Evolutionary conservation across 2,888 invertebrate genomes (phyloP).

Genomic region (Autographa pulchrina): DNA sequence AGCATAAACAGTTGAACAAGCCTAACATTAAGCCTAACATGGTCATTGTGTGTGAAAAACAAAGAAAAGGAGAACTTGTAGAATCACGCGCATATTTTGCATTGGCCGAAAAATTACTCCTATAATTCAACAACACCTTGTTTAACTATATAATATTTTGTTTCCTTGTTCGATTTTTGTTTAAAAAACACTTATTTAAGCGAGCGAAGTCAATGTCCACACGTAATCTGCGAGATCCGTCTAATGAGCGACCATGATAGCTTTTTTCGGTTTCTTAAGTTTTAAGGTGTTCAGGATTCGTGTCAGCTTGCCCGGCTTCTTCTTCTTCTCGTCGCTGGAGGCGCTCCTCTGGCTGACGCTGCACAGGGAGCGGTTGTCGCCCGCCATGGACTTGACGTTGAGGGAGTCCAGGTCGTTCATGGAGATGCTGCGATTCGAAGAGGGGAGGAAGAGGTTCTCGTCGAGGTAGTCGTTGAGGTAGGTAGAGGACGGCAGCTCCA

Average conservation of each 20-base stretch:
- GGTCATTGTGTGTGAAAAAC: not conserved
- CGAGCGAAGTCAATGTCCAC: not conserved
- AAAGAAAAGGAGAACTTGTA: not conserved
- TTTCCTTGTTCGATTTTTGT: not conserved
- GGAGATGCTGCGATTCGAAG: conserved; percentile 55
- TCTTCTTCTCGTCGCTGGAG: conserved; percentile 50
- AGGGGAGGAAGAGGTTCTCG: conserved; percentile 55
- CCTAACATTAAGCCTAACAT: not conserved
- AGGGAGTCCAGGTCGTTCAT: conserved; percentile 58
- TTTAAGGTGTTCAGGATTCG: conserved; percentile 39
- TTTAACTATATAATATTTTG: not conserved
- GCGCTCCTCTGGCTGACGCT: conserved; percentile 57
- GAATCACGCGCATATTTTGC: not conserved
- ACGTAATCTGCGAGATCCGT: not conserved
- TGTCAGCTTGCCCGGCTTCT: conserved; percentile 39
- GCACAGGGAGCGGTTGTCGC: conserved; percentile 62
- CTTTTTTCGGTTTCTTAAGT: conserved; percentile 49
- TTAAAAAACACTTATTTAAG: conserved; percentile 5
- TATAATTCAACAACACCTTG: not conserved
- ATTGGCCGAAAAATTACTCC: not conserved
- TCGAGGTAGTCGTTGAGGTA: conserved; percentile 48
- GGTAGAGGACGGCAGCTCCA: conserved; percentile 59
- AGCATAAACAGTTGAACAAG: not conserved
- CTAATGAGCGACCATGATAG: conserved; percentile 48
- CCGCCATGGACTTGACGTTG: conserved; percentile 18